Conservation (phyloP, 2,113 vertebrate species). For the Lepisosteus oculatus region DNA sequence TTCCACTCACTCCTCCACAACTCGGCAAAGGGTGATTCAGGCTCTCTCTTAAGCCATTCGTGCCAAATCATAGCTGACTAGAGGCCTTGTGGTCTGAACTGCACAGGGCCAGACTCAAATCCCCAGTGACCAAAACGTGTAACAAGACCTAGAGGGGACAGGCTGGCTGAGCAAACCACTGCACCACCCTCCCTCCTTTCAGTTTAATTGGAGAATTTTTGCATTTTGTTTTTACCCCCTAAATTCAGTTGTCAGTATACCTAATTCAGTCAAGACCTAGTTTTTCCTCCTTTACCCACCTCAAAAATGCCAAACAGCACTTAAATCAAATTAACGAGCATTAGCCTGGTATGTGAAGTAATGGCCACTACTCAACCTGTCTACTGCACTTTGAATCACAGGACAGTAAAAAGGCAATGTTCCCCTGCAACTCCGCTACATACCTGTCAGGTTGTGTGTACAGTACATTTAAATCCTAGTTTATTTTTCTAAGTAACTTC, state of each 20-base stretch:
- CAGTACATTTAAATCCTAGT: no score
- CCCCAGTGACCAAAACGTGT: neutral
- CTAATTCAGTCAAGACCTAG: neutral
- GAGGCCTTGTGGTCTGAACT: conserved; percentile 1
- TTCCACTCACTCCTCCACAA: no score
- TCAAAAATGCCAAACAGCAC: neutral
- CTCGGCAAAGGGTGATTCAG: no score
- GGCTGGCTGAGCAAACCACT: neutral
- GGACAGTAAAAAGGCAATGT: no score
- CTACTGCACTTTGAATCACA: no score
- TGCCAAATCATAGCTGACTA: neutral
- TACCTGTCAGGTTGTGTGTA: no score
- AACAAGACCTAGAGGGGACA: neutral
- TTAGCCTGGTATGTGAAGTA: neutral
- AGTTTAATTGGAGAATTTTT: conserved; percentile 8
- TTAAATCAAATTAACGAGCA: neutral
- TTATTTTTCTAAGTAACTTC: no score
- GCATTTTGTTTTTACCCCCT: neutral
- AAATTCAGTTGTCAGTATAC: neutral
- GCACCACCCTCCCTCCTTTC: neutral
- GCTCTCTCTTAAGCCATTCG: no score
- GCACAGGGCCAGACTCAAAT: neutral
- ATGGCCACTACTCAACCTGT: no score
- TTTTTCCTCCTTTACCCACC: no score
- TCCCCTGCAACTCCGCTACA: no score